phyloP scores from a whole-genome alignment of 2,888 invertebrate species.

The Synanthedon myopaeformis region DNA sequence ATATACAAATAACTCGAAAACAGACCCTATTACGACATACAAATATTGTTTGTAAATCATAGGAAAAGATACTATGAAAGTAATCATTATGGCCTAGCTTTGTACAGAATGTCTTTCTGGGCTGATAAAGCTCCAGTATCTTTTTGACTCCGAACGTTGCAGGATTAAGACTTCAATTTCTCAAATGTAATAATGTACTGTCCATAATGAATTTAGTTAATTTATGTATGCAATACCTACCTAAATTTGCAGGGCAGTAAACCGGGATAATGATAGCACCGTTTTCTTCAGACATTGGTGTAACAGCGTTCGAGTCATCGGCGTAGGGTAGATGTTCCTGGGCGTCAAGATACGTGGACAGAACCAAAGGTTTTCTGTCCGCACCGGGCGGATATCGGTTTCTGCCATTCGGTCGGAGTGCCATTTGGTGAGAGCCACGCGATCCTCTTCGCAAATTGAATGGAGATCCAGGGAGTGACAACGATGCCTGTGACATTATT shows the following conservation, averaged over 20 bases:
- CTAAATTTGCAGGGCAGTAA: conserved; percentile 88
- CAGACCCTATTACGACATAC: no score
- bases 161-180: no score
- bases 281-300: conserved; percentile 98
- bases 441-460: conserved; percentile 93
- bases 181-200: no score
- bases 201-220: neutral
- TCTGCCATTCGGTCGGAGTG: conserved; percentile 83
- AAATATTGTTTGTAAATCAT: no score
- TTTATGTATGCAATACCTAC: conserved; percentile 38
- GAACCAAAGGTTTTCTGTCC: conserved; percentile 92
- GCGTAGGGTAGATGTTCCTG: conserved; percentile 96
- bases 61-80: no score
- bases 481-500: conserved; percentile 80
- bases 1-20: no score
- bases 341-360: conserved; percentile 94
- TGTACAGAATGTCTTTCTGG: no score
- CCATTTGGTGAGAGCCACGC: conserved; percentile 92
- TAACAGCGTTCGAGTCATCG: conserved; percentile 97
- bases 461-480: conserved; percentile 96
- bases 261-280: conserved; percentile 94
- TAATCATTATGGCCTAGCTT: no score
- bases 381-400: conserved; percentile 84
- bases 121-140: neutral
- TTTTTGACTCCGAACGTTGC: neutral